phyloP scores from a whole-genome alignment of 2,888 invertebrate genomes.

The Chrysolina oricalcia region DNA sequence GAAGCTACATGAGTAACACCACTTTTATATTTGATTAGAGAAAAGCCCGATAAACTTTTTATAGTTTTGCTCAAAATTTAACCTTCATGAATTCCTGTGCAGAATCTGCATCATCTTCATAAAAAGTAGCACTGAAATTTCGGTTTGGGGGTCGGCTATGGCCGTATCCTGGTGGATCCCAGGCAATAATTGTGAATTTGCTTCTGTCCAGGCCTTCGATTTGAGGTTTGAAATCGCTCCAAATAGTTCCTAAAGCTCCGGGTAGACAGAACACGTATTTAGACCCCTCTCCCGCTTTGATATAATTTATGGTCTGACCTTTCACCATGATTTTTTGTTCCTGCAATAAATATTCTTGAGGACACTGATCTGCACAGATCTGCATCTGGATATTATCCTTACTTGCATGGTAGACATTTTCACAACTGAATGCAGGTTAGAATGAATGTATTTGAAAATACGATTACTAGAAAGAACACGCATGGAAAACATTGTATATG shows the following conservation, averaged over 20 bases:
- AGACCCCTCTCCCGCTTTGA: constrained; percentile 77
- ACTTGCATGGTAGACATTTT: constrained; percentile 10
- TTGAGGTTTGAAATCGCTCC: constrained; percentile 89
- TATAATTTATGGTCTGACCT: constrained; percentile 77
- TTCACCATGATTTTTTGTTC: constrained; percentile 79
- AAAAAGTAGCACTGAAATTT: constrained; percentile 81
- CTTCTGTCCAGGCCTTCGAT: constrained; percentile 78
- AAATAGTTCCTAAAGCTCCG: constrained; percentile 86
- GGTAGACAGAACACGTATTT: constrained; percentile 82
- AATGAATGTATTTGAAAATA: background rate
- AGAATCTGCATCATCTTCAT: constrained; percentile 82
- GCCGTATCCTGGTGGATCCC: constrained; percentile 94
- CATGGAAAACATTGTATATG: background rate
- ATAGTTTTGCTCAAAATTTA: too few relatives aligned
- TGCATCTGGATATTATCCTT: background rate
- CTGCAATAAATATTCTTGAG: constrained; percentile 65
- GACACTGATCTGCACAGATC: background rate
- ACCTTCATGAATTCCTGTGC: constrained; percentile 84
- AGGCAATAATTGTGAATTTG: constrained; percentile 80
- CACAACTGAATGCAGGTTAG: background rate
- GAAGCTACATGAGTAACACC: too few relatives aligned
- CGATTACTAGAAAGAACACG: background rate
- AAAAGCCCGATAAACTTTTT: too few relatives aligned
- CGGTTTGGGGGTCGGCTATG: constrained; percentile 85
- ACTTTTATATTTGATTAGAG: too few relatives aligned